Conservation (phyloP, 2,113 vertebrate genomes). For the Pomatostomus ruficeps region DNA sequence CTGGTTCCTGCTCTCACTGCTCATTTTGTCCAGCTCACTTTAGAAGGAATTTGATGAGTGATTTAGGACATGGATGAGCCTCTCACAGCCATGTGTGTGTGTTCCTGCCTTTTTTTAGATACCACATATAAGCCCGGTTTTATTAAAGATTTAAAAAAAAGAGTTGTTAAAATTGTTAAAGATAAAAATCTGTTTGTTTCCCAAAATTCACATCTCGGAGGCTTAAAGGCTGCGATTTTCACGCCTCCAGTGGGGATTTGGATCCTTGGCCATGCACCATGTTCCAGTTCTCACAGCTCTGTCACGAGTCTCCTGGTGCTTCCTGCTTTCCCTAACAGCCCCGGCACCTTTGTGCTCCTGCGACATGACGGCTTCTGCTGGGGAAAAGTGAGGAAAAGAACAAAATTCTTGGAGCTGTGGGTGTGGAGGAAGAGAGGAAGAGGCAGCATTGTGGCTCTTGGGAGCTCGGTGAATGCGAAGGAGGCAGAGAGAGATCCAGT, state of each 20-base stretch:
- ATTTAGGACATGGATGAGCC: background rate
- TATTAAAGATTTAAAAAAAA: conserved; percentile 19
- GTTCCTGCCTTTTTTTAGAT: background rate
- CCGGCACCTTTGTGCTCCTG: background rate
- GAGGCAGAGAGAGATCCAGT: background rate
- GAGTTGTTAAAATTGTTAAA: background rate
- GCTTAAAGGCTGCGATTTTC: conserved; percentile 36
- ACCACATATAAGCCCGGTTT: background rate
- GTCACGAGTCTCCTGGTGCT: background rate
- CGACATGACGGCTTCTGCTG: background rate
- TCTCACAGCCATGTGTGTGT: background rate
- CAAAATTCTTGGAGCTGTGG: background rate
- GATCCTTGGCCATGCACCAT: background rate
- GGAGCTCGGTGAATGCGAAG: background rate
- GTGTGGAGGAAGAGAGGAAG: background rate
- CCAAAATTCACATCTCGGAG: background rate
- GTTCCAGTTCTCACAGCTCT: background rate
- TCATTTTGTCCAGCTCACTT: background rate
- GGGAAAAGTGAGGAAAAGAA: background rate
- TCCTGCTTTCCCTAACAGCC: conserved; percentile 24
- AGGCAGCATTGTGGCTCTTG: background rate
- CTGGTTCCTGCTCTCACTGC: background rate
- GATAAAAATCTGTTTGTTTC: conserved; percentile 30
- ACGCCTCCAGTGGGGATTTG: background rate
- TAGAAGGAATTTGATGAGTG: background rate